Evolutionary conservation across 2,113 vertebrate species (phyloP), one percentile per base, ranked within the genome.

Genomic region (Falcunculus frontatus): DNA sequence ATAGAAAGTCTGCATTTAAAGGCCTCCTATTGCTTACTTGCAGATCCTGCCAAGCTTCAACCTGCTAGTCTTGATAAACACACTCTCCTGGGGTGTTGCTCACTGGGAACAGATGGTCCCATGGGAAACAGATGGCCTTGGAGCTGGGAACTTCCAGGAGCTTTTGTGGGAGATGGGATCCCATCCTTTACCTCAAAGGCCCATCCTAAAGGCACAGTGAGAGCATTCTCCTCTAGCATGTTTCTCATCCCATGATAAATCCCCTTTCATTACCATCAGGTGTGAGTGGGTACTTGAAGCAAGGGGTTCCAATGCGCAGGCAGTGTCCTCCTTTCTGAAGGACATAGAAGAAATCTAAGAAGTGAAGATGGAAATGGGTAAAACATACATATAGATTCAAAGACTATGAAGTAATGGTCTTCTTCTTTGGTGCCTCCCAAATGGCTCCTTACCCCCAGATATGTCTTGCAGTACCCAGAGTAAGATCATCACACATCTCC

Each of bases 1-100:
- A 97, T 93, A 96, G 92, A 91, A 95, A 92, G 75, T 78, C 91
- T 96, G 81, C 75, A 59, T 91, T 92, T 95, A 90, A 92, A 94
- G 81, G 72, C 84, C 75, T 93, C 75, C 89, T 86, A n/a, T 90
- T 93, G 78, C 86, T 94, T 97, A 95, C 88, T 96, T 63, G 76
- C 65, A 88, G 79, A 74, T 73, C 37, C 65, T 92, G 90, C 87
- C 90, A 92, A 95, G 87, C 78, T 95, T 95, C 95, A 94, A 46
- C 93, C 84, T 96, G 93, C 86, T 92, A 88, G 64, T 92, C 86
- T 82, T 85, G 92, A 80, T 95, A 94, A 97, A 95, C 87, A 93
- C 11, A 3, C 11, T 92, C 47, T 96, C 72, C 88, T 92, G 30
- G 56, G 62, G 64, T 82, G 64, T 82, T 91, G 73, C 72, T 96